These are phyloP conservation scores for Proctacanthus coquilletti DNA, from an alignment of 1,140 invertebrate species.

Conservation along the genomic window DNA sequence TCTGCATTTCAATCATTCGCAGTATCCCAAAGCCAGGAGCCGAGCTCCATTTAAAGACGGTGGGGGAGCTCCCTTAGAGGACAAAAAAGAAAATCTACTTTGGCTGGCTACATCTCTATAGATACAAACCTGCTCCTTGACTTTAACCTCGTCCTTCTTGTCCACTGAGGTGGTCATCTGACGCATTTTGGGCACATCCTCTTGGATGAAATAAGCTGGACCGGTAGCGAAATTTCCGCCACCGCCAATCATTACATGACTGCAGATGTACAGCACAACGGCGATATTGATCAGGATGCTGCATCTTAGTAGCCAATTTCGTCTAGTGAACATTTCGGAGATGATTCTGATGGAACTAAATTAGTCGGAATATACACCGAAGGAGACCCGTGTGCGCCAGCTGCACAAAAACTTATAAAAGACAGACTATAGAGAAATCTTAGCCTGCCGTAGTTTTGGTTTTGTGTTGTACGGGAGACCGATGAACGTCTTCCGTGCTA, in stretches of 20 bases:
- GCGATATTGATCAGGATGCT: slow-evolving; percentile 56
- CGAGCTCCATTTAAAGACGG: not conserved
- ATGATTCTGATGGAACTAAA: too few species aligned
- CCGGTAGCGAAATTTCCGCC: slow-evolving; percentile 22
- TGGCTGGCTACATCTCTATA: too few species aligned
- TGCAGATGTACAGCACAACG: slow-evolving; percentile 50
- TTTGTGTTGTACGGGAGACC: too few species aligned
- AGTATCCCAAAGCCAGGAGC: too few species aligned
- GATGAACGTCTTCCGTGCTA: too few species aligned
- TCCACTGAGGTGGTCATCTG: not conserved
- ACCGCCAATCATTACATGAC: slow-evolving; percentile 32
- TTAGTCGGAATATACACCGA: too few species aligned
- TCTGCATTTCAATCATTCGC: too few species aligned
- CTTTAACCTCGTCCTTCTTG: not conserved
- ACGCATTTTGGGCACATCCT: slow-evolving; percentile 1
- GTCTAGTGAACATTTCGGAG: slow-evolving; percentile 39
- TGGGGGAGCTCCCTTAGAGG: not conserved
- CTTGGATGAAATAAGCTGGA: slow-evolving; percentile 21
- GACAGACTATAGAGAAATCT: too few species aligned
- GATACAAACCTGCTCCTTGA: not conserved
- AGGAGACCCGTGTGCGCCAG: too few species aligned
- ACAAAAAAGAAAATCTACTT: not conserved
- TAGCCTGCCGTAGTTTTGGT: too few species aligned
- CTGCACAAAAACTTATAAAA: too few species aligned
- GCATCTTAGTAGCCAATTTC: slow-evolving; percentile 54